These are phyloP conservation scores for Tachuris rubrigastra DNA, from an alignment of 2,113 vertebrate genomes.

Conservation along the genomic window DNA sequence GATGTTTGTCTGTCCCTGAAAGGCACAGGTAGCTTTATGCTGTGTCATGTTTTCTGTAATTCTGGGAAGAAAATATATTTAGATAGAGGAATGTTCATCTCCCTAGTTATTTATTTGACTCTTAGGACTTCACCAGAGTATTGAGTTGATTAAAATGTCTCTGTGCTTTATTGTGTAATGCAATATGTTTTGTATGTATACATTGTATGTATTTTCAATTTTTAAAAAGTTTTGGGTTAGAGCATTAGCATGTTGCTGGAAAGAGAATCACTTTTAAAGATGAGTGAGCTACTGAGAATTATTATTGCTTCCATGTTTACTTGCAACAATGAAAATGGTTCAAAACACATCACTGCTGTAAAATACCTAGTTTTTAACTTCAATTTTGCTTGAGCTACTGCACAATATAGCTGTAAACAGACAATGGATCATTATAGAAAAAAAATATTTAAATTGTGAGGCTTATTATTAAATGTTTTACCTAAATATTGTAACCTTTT, in stretches of 20 bases:
- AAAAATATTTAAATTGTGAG: neutral
- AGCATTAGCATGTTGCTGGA: neutral
- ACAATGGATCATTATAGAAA: neutral
- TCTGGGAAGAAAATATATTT: neutral
- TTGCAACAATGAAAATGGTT: conserved; percentile 50
- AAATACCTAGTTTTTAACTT: neutral
- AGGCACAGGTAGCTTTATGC: neutral
- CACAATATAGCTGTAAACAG: neutral
- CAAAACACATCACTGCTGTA: conserved; percentile 43
- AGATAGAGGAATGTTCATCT: neutral
- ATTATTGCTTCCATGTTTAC: conserved; percentile 49
- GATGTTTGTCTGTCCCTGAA: neutral
- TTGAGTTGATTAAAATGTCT: neutral
- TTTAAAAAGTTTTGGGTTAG: conserved; percentile 12
- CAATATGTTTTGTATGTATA: neutral
- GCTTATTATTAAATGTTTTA: neutral
- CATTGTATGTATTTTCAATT: neutral
- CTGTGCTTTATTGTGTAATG: neutral
- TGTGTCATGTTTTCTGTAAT: neutral
- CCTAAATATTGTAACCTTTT: neutral
- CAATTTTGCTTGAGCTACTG: neutral
- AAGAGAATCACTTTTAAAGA: conserved; percentile 51
- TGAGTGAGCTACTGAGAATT: conserved; percentile 49
- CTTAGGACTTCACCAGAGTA: neutral
- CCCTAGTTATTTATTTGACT: neutral